phyloP scores from a whole-genome alignment of 2,797 vertebrate genomes.

The Acipenser ruthenus region DNA sequence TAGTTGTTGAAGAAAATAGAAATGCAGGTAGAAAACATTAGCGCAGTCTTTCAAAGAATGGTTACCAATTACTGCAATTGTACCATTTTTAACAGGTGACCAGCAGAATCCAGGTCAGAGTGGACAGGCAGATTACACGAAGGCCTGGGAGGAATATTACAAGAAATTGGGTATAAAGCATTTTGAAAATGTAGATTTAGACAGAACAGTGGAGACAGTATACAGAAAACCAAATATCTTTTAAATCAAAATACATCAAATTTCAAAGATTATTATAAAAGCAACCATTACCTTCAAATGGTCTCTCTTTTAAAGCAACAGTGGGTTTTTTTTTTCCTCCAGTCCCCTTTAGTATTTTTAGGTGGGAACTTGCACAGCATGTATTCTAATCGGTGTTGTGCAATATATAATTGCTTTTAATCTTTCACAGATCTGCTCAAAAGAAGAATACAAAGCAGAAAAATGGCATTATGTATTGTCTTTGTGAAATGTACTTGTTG shows the following conservation, averaged over 20 bases:
- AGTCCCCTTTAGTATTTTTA: neutral
- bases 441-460: too few relatives aligned
- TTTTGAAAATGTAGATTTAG: slow-evolving; percentile 56
- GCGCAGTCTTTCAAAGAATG: slow-evolving; percentile 37
- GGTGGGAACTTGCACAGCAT: neutral
- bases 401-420: too few relatives aligned
- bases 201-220: slow-evolving; percentile 40
- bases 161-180: slow-evolving; percentile 90
- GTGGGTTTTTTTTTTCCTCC: neutral
- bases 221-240: neutral
- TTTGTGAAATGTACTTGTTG: too few relatives aligned
- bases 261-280: too few relatives aligned
- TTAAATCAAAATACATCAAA: neutral
- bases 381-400: too few relatives aligned
- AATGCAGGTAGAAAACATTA: slow-evolving; percentile 43
- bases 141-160: slow-evolving; percentile 99
- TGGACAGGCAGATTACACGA: slow-evolving; percentile 98
- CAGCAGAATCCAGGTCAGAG: slow-evolving; percentile 91
- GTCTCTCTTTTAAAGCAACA: neutral
- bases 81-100: slow-evolving; percentile 84
- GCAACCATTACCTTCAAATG: neutral
- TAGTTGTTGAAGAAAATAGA: too few relatives aligned
- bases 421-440: too few relatives aligned
- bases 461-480: too few relatives aligned
- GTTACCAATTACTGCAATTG: slow-evolving; percentile 60